Percentiles rank a stretch among this genome's conserved stretches.
Conservation (phyloP, 2,888 invertebrate genomes). For the Automeris io region DNA sequence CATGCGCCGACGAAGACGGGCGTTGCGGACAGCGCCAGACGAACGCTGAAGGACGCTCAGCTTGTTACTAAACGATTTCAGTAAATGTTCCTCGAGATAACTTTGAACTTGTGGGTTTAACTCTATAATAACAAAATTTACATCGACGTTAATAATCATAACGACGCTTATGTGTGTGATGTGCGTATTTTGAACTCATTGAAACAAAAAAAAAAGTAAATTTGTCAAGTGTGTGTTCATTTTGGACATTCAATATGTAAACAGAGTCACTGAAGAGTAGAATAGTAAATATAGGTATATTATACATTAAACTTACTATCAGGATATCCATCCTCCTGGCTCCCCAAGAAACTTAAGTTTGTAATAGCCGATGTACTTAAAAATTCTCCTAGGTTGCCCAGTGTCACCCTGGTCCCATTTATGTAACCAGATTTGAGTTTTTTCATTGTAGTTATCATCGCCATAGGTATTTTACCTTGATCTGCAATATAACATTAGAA, state of each 20-base stretch:
- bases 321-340: constrained; percentile 94
- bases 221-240: not conserved
- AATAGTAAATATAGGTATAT: no score
- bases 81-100: constrained; percentile 90
- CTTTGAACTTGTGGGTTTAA: constrained; percentile 89
- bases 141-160: not conserved
- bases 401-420: constrained; percentile 97
- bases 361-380: constrained; percentile 98
- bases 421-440: constrained; percentile 99
- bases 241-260: not conserved
- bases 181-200: no score
- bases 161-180: no score
- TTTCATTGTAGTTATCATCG: constrained; percentile 98
- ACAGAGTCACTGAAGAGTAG: no score
- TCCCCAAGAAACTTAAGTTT: constrained; percentile 95
- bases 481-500: constrained; percentile 73
- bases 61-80: constrained; percentile 87
- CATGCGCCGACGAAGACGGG: constrained; percentile 83
- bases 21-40: constrained; percentile 60
- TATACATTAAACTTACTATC: constrained; percentile 79
- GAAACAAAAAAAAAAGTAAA: not conserved
- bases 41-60: constrained; percentile 80
- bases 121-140: constrained; percentile 58
- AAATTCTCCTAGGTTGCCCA: constrained; percentile 97
- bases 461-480: constrained; percentile 92